Base-by-base conservation (phyloP, 2,888 invertebrate species). In the Eristalis intricaria region DNA sequence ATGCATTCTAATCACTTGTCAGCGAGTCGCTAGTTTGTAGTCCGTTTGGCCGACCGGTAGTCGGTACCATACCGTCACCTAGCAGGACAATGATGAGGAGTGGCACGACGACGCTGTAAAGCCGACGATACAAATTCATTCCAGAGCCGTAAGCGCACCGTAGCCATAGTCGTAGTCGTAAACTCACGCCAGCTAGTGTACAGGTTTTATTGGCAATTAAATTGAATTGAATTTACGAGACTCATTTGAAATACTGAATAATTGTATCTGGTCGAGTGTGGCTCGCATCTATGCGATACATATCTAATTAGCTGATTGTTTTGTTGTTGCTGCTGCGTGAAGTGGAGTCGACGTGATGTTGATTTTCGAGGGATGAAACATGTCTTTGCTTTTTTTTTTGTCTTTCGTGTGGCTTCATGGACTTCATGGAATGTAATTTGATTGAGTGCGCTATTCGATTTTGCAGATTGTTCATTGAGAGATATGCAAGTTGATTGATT, bases 161-260 rank as follows among this genome's bases (percentile, higher is more conserved):
- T 64, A 50, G 29, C 65, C n/a, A 75, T 26, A 50, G 43, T 63
- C 38, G 58, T 26, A 50, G 43, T 63, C 38, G 58, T 58, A 65
- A n/a, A 58, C 50, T 50, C 50, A 50, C 50, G 19, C 50, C 50
- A 50, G 29, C 73, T 66, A 40, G 77, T 35, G 61, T 43, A 58
- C 73, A 76, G 64, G 68, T 80, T 84, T 76, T 80, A 80, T 80
- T 80, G 80, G 80, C 80, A 84, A 84, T 84, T 76, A 71, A 84
- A 80, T 66, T 63, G 61, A 75, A 80, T 43, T 76, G 61, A 80
- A 84, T 84, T 78, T 78, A 74, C 50, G 84, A 29, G 69, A 11
- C 56, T 75, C 75, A 80, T 76, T 84, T 75, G 15, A 84, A 84
- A 84, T 80, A 75, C 75, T 65, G 75, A 84, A 80, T 73, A 82